Evolutionary conservation across 2,113 vertebrate genomes (phyloP).

Genomic region (Alethe castanea): DNA sequence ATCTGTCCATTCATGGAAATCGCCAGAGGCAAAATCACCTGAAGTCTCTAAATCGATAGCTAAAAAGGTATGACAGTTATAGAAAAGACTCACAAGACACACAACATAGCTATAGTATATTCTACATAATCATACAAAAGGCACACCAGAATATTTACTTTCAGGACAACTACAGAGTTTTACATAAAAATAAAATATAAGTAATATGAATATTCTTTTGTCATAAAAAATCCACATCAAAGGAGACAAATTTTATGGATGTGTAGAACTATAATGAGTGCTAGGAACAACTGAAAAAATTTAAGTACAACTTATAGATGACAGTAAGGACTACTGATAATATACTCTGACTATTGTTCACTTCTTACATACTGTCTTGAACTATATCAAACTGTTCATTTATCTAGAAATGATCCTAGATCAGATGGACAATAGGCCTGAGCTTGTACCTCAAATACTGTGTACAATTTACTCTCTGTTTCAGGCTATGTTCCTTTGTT

Average conservation of each 20-base stretch:
- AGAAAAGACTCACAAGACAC: neutral
- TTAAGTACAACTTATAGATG: neutral
- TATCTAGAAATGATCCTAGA: neutral
- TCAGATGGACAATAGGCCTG: neutral
- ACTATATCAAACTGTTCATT: neutral
- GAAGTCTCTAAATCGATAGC: slow-evolving; percentile 86
- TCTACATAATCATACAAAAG: neutral
- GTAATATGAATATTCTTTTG: neutral
- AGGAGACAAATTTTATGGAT: neutral
- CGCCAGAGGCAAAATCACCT: slow-evolving; percentile 91
- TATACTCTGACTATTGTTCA: neutral
- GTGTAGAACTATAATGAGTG: neutral
- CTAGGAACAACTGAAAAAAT: neutral
- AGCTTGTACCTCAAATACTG: neutral
- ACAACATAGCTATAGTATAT: neutral
- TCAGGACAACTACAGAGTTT: neutral
- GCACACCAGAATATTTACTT: neutral
- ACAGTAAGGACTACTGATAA: neutral
- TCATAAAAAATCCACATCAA: neutral
- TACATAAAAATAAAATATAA: neutral
- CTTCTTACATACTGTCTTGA: neutral
- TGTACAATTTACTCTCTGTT: neutral
- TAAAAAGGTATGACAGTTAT: slow-evolving; percentile 42
- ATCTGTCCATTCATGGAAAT: slow-evolving; percentile 82
- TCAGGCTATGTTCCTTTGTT: neutral